Evolutionary conservation across 2,113 vertebrate genomes (phyloP), one percentile per base, ranked within the genome.

Genomic region (Fukomys damarensis): DNA sequence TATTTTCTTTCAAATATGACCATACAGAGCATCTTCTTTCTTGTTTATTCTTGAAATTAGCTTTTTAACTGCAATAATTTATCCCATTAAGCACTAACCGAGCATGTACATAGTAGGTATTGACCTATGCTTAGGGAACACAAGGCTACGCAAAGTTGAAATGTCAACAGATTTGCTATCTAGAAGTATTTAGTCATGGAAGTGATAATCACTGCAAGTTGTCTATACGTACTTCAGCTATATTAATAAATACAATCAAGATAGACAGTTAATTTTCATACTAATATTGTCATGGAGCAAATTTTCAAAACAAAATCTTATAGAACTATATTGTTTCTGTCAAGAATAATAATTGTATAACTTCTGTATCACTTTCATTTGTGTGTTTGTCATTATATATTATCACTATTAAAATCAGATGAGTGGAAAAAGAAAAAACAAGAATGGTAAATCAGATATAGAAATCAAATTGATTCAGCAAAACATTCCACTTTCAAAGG

Each of bases 401-500:
- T 80, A 96, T 96, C 80, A 83, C 74, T 97, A 93, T 96, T 96
- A 95, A 98, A 94, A 94, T 96, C 89, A 92, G 76, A 49, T 93
- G 61, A 97, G 68, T 95, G 20, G 86, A 85, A 91, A 95, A 95
- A 86, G 49, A 95, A 96, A 97, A 97, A 91, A 90, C 80, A 79
- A 84, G 89, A 98, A 97, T 97, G 80, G 89, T 49, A 96, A 96
- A 96, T 96, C 92, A 97, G 54, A 95, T 61, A 93, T 38, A 89
- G 89, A 94, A 96, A 97, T 96, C 92, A 95, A 87, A 97, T 94
- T 97, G 93, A 76, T 86, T 98, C 95, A 93, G 95, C 43, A 96
- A 97, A 96, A 96, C 93, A 95, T 97, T 94, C 89, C 83, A 93
- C 86, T 96, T 97, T 96, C 80, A 94, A 97, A 96, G 56, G 80